These are phyloP conservation scores for Brachionus asplanchnoidis DNA, from an alignment of 1,140 invertebrate genomes.

Conservation along the genomic window DNA sequence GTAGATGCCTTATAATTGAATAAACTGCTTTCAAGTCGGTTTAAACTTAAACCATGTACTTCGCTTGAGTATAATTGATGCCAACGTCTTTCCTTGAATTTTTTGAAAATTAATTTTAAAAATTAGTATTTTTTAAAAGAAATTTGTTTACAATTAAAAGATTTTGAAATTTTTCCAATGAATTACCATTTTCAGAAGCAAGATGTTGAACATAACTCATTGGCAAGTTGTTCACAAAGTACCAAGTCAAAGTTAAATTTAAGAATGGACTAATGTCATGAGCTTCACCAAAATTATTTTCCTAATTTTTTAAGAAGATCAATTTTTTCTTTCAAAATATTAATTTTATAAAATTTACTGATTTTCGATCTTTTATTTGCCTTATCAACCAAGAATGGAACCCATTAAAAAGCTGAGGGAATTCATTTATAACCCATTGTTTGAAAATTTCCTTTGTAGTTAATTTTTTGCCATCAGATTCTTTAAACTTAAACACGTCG, in stretches of 20 bases:
- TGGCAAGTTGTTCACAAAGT: slow-evolving; percentile 36
- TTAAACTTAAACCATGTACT: slow-evolving; percentile 24
- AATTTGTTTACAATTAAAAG: neutral
- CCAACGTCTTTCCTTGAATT: slow-evolving; percentile 22
- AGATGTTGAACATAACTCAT: neutral
- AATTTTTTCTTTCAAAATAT: neutral
- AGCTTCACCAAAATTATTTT: neutral
- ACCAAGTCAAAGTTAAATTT: slow-evolving; percentile 30
- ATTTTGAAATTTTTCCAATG: slow-evolving; percentile 35
- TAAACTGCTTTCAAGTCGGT: slow-evolving; percentile 16
- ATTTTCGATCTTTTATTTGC: neutral
- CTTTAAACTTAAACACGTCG: neutral
- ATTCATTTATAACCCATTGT: slow-evolving; percentile 27
- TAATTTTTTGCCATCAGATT: slow-evolving; percentile 7
- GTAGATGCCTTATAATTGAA: slow-evolving; percentile 39
- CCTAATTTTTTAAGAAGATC: neutral
- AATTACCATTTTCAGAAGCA: slow-evolving; percentile 17
- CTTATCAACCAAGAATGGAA: slow-evolving; percentile 7
- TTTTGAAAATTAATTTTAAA: neutral
- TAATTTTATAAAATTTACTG: neutral
- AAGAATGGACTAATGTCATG: neutral
- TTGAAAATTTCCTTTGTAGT: slow-evolving; percentile 16
- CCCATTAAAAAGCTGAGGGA: slow-evolving; percentile 30
- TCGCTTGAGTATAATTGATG: slow-evolving; percentile 11
- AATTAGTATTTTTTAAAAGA: too few species aligned